Evolutionary conservation across 2,797 vertebrate species (phyloP).

Genomic region (Danio jaintianensis): DNA sequence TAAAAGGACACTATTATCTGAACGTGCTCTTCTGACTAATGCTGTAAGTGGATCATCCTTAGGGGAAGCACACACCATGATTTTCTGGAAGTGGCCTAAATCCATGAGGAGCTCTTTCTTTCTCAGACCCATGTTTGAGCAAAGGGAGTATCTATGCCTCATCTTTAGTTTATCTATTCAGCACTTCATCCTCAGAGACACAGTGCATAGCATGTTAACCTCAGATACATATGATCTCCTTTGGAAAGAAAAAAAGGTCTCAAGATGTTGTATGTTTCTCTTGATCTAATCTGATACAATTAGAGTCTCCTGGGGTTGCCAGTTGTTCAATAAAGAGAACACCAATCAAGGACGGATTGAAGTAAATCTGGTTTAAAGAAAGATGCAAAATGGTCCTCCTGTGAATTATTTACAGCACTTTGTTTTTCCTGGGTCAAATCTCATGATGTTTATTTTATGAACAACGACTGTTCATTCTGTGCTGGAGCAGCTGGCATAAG

Average conservation of each 20-base stretch:
- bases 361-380: conserved; percentile 13
- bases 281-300: conserved; percentile 23
- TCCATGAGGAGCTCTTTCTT: conserved; percentile 63
- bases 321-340: not conserved
- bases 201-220: conserved; percentile 7
- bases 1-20: conserved; percentile 23
- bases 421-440: conserved; percentile 22
- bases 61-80: conserved; percentile 61
- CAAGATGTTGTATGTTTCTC: conserved; percentile 27
- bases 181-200: conserved; percentile 26
- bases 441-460: conserved; percentile 42
- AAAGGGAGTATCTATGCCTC: conserved; percentile 56
- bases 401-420: conserved; percentile 14
- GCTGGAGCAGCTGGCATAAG: conserved; percentile 37
- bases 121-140: conserved; percentile 64
- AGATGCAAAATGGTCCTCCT: not conserved
- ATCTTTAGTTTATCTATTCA: conserved; percentile 32
- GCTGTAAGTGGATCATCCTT: conserved; percentile 70
- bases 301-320: not conserved
- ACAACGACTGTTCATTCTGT: conserved; percentile 25
- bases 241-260: not conserved
- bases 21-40: conserved; percentile 57
- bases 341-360: not conserved
- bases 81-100: conserved; percentile 67
- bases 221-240: conserved; percentile 22